Percentiles rank a stretch among this genome's conserved stretches.
Conservation (phyloP, 2,797 vertebrate species). For the Propithecus deckenii region DNA sequence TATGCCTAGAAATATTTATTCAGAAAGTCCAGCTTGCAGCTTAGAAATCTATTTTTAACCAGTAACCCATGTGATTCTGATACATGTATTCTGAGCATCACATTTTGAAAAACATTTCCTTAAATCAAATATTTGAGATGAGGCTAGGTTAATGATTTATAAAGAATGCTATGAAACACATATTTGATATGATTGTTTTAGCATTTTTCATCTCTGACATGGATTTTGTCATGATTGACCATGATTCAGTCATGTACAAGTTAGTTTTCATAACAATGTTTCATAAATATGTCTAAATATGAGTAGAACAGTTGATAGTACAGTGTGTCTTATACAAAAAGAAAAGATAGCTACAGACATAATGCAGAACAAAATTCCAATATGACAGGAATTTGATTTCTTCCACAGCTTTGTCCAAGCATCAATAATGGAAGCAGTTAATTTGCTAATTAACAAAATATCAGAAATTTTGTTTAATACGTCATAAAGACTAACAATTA, state of each 20-base stretch:
- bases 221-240: neutral
- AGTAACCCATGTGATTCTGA: neutral
- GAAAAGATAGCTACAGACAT: neutral
- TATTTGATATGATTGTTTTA: neutral
- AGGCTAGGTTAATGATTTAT: neutral
- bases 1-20: neutral
- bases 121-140: neutral
- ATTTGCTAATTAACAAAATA: neutral
- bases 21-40: neutral
- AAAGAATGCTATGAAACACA: neutral
- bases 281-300: neutral
- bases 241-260: neutral
- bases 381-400: neutral
- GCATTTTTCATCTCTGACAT: neutral
- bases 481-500: neutral
- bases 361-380: neutral
- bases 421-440: neutral
- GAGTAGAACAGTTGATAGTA: neutral
- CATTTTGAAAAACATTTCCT: neutral
- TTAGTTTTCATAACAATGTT: neutral
- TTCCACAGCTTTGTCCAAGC: neutral
- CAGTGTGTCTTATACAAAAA: neutral
- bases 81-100: neutral
- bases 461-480: neutral
- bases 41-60: neutral